Evolutionary conservation across 2,797 vertebrate genomes (phyloP), one percentile per base, ranked within the genome.

Genomic region (Peromyscus eremicus): DNA sequence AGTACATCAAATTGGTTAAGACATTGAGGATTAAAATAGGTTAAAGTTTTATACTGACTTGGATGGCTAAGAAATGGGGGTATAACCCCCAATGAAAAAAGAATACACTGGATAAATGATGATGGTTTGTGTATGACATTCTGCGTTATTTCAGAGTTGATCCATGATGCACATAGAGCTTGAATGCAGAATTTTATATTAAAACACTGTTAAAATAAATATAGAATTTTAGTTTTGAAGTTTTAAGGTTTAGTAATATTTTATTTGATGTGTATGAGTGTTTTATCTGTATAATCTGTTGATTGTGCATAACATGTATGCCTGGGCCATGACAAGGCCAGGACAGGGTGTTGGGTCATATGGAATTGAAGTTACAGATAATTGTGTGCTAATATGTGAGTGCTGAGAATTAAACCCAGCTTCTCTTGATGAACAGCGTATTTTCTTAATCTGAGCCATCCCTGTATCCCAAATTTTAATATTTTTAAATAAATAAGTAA

Each of bases 21-120:
- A 49, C 17, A 49, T 1, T 1, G 95, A 8, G 92, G 92, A 91
- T 92, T 43, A 87, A 96, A 96, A 82, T 52, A 94, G 13, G 49
- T 49, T 94, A 84, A 75, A 0, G 70, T 89, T 88, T 0, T 29
- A 81, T 82, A 96, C 80, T 37, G 7, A 97, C 90, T 76, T 90
- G 0, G 62, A 79, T 82, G 94, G 13, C 34, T 5, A 0, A 82
- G 5, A 95, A 96, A 95, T 12, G 52, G 29, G 8, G 40, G 40
- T 6, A 96, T 76, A 85, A 89, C 9, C 89, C 82, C 6, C 57
- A 87, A 16, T 46, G 7, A 62, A 96, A 87, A 87, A n/a, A 90
- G 57, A 77, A 64, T 21, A 79, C 2, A 87, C 71, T 34, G 0
- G 0, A 4, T 13, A 95, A 96, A 75, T 62, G 94, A 91, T 60